These are phyloP conservation scores for Sinocyclocheilus rhinocerous DNA, from an alignment of 2,113 vertebrate species.

Conservation along the genomic window DNA sequence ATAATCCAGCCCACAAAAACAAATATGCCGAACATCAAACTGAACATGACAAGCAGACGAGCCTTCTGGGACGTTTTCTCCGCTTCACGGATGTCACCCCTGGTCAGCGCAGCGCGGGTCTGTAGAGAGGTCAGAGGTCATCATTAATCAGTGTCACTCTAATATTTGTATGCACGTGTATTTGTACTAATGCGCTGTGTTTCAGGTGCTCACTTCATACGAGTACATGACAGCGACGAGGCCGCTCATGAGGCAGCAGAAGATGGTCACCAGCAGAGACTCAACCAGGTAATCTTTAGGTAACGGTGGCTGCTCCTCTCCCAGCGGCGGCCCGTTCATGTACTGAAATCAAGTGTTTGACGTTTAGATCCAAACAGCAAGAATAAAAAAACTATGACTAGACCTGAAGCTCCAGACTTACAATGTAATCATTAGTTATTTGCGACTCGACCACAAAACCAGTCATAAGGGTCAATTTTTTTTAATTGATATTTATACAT, in stretches of 20 bases:
- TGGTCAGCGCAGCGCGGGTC: constrained; percentile 73
- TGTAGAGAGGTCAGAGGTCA: constrained; percentile 57
- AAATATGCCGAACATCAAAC: constrained; percentile 78
- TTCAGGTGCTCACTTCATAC: constrained; percentile 30
- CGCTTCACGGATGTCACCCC: constrained; percentile 74
- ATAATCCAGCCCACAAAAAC: constrained; percentile 78
- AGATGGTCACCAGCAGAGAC: constrained; percentile 78
- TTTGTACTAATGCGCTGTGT: not conserved
- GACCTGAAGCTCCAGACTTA: not conserved
- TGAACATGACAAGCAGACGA: constrained; percentile 77
- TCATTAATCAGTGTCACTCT: not conserved
- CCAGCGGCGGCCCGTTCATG: rapidly evolving
- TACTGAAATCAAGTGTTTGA: constrained; percentile 60
- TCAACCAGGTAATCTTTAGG: constrained; percentile 83
- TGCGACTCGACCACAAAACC: no score
- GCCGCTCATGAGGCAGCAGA: constrained; percentile 82
- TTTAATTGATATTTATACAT: no score
- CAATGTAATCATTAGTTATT: not conserved
- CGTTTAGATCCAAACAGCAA: not conserved
- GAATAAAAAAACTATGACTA: not conserved
- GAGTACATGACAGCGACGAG: constrained; percentile 77
- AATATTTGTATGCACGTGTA: not conserved
- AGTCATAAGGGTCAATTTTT: no score
- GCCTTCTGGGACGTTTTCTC: constrained; percentile 74
- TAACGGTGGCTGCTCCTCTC: not conserved